Evolutionary conservation across 2,113 vertebrate genomes (phyloP), one percentile per base, ranked within the genome.

Genomic region (Aythya baeri): DNA sequence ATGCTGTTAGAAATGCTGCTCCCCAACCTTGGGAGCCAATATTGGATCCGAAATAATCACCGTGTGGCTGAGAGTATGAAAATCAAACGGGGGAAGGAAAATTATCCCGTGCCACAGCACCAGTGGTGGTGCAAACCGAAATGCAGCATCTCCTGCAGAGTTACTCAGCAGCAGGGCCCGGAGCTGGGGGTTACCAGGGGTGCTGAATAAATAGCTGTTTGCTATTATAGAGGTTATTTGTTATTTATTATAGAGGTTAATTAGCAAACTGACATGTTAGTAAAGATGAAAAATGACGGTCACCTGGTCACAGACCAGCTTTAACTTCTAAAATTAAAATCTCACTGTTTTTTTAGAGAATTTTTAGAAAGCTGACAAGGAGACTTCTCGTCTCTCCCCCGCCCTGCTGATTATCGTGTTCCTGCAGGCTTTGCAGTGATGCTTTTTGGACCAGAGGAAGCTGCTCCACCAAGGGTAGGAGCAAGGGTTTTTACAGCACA

Each of bases 361-460:
- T 50, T 41, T 18, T 66, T 13, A 29, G 31, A 21, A 66, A 43
- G 29, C 38, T 43, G 14, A 66, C 36, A 50, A 6, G 21, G 50
- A 23, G 50, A 25, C 23, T 66, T 31, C 21, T 31, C 4, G 27
- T 3, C 61, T 13, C 62, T 13, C 29, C 46, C 17, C 20, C 11
- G 44, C 13, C 0, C 61, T 4, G 27, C 0, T 1, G 8, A 4
- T 22, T 0, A 7, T 7, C 20, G 68, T 18, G 5, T 32, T 67
- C 59, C 52, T 8, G 20, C 49, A 17, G 50, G 34, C 57, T 78
- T 32, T 5, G 16, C 72, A 21, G 34, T 0, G 34, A 32, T 16
- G 74, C 26, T 65, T 23, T 23, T 52, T 2, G 26, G 50, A 21
- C 21, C 1, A 26, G 58, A 36, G 49, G 26, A 4, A 6, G 44